Evolutionary conservation across 2,113 vertebrate genomes (phyloP).

Genomic region (Prolemur simus): DNA sequence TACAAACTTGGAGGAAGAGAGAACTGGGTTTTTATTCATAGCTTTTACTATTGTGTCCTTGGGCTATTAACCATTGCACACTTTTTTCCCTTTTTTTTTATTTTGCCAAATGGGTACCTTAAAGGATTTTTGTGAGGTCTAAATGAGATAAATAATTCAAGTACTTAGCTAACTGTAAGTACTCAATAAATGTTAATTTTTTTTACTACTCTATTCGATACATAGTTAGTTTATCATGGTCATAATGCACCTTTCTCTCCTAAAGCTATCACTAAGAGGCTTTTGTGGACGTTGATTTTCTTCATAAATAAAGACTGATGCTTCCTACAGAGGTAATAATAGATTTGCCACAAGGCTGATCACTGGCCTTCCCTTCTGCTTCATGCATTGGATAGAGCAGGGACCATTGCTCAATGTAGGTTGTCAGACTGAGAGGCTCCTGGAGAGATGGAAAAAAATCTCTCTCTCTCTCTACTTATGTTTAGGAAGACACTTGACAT

Average conservation of each 20-base stretch:
- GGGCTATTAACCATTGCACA: background rate
- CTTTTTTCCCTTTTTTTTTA: background rate
- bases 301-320: conserved; percentile 54
- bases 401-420: background rate
- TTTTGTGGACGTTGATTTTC: conserved; percentile 56
- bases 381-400: background rate
- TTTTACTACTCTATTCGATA: conserved; percentile 14
- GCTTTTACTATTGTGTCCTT: background rate
- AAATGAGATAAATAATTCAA: conserved; percentile 46
- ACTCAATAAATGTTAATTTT: conserved; percentile 42
- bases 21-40: background rate
- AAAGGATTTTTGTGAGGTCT: background rate
- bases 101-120: background rate
- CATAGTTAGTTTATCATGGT: conserved; percentile 33
- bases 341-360: background rate
- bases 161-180: conserved; percentile 47
- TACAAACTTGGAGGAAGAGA: background rate
- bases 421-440: background rate
- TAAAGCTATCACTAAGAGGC: background rate
- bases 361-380: background rate
- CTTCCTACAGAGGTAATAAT: conserved; percentile 27
- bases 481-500: conserved; percentile 6
- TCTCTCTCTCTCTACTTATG: background rate
- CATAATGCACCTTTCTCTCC: conserved; percentile 5
- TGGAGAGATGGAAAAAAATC: background rate